Evolutionary conservation across 2,888 invertebrate genomes (phyloP).

Genomic region (Agonopterix alstromeriana): DNA sequence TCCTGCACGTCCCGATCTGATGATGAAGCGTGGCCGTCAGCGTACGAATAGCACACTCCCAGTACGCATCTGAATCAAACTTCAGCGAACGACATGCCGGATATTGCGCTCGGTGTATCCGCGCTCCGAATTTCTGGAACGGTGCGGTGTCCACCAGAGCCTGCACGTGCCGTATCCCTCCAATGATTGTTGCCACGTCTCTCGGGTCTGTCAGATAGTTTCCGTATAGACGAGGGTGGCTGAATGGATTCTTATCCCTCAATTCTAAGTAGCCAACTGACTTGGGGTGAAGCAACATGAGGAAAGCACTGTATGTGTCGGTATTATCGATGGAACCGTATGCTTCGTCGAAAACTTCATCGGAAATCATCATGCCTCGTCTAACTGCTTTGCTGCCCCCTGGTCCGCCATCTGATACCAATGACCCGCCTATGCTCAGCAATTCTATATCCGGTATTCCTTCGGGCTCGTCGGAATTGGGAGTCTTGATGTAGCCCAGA

Average conservation of each 20-base stretch:
- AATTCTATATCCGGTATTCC: conserved; percentile 84
- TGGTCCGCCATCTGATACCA: conserved; percentile 51
- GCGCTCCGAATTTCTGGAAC: conserved; percentile 70
- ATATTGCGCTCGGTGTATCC: conserved; percentile 70
- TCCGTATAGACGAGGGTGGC: conserved; percentile 80
- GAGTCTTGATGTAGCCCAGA: conserved; percentile 79
- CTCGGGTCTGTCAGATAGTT: conserved; percentile 80
- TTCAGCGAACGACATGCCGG: conserved; percentile 74
- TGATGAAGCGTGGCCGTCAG: conserved; percentile 80
- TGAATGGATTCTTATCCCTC: conserved; percentile 78
- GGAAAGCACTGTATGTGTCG: conserved; percentile 76
- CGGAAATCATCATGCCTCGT: conserved; percentile 61
- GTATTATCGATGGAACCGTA: conserved; percentile 53
- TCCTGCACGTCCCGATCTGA: conserved; percentile 80
- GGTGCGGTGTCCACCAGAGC: conserved; percentile 60
- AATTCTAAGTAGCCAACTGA: conserved; percentile 82
- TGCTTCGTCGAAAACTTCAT: conserved; percentile 55
- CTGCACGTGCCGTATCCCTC: conserved; percentile 74
- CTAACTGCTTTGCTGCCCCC: conserved; percentile 48
- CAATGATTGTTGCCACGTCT: conserved; percentile 79
- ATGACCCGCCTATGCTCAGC: conserved; percentile 76
- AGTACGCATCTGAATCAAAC: conserved; percentile 78
- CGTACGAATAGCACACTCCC: conserved; percentile 80
- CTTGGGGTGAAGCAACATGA: conserved; percentile 81
- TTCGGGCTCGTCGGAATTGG: conserved; percentile 58